These are phyloP conservation scores for Adelognathus sp. DNA, from an alignment of 2,888 invertebrate species.

Conservation along the genomic window DNA sequence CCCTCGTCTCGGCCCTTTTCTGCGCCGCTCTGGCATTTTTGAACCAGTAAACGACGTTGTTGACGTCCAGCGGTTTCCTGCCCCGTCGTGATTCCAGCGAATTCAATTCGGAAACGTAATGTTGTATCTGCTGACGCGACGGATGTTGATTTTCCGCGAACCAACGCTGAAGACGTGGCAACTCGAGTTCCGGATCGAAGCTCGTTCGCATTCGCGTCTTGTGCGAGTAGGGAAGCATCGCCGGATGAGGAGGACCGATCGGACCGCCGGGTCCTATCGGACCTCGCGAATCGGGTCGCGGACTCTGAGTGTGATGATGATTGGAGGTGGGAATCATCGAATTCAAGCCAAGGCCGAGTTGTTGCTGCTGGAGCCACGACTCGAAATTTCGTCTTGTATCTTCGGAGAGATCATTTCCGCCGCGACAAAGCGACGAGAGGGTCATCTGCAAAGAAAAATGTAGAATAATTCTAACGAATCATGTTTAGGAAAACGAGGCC, in stretches of 20 bases:
- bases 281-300: conserved; percentile 80
- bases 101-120: conserved; percentile 97
- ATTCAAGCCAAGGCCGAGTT: conserved; percentile 75
- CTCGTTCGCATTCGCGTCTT: conserved; percentile 98
- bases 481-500: background rate
- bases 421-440: conserved; percentile 92
- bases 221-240: conserved; percentile 85
- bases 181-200: conserved; percentile 97
- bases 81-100: conserved; percentile 95
- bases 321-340: conserved; percentile 71
- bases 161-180: conserved; percentile 98
- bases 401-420: conserved; percentile 90
- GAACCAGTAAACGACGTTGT: conserved; percentile 98
- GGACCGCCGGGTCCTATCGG: conserved; percentile 79
- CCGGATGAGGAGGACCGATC: conserved; percentile 86
- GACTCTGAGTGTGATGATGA: conserved; percentile 75
- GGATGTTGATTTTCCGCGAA: conserved; percentile 99
- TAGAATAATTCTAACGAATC: background rate
- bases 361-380: conserved; percentile 86
- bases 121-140: conserved; percentile 96
- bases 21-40: conserved; percentile 98
- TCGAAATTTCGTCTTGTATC: conserved; percentile 95
- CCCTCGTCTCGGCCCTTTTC: conserved; percentile 90
- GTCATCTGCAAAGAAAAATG: conserved; percentile 84
- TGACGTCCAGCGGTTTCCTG: conserved; percentile 96